A percentile compares a stretch with the other conserved stretches of the same genome.
Conservation (phyloP, 1,140 invertebrate genomes). For the Camponotus vicinus region DNA sequence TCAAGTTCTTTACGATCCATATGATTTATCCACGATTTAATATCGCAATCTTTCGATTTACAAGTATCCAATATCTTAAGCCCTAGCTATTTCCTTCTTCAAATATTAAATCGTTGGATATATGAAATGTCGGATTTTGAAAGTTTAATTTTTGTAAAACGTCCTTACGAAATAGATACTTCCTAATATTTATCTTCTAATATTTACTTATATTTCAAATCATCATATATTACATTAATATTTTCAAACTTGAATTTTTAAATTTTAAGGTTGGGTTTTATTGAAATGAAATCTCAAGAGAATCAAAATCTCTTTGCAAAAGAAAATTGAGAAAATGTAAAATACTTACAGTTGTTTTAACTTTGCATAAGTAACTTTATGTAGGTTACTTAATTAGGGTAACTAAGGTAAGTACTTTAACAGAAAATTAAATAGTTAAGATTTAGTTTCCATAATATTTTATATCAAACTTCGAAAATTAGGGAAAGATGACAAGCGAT, state of each 20-base stretch:
- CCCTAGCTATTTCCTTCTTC: slow-evolving; percentile 19
- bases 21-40: slow-evolving; percentile 16
- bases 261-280: neutral
- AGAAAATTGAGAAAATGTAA: slow-evolving; percentile 1
- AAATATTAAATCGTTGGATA: slow-evolving; percentile 48
- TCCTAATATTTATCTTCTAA: neutral
- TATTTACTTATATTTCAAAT: too few relatives aligned
- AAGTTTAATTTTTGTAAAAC: slow-evolving; percentile 29
- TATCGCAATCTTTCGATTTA: slow-evolving; percentile 29
- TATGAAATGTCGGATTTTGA: slow-evolving; percentile 37
- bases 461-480: slow-evolving; percentile 30
- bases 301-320: neutral
- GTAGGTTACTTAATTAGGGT: slow-evolving; percentile 12
- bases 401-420: slow-evolving; percentile 29
- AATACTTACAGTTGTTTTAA: slow-evolving; percentile 25
- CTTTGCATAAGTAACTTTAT: slow-evolving; percentile 21
- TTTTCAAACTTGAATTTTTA: neutral
- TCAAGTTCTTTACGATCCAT: neutral
- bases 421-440: neutral
- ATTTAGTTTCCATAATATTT: neutral
- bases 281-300: neutral
- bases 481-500: slow-evolving; percentile 27
- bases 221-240: neutral
- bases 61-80: slow-evolving; percentile 42
- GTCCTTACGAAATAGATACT: neutral